Evolutionary conservation across 2,888 invertebrate species (phyloP).

Genomic region (Hirtodrosophila confusa): DNA sequence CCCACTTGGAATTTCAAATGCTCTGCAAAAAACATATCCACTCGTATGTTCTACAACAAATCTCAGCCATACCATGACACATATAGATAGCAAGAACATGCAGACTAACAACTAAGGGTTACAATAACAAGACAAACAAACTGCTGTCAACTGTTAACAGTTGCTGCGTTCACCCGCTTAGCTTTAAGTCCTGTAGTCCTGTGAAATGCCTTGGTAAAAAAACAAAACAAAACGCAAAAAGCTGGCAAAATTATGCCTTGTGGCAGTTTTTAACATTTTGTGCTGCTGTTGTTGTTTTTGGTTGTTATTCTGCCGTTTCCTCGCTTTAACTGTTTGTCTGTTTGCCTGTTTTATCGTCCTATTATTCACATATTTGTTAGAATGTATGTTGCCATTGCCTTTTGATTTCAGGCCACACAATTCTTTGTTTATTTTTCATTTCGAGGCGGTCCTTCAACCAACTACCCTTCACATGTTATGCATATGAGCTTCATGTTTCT

Average conservation of each 20-base stretch:
- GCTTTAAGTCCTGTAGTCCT: conserved; percentile 26
- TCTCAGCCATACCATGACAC: conserved; percentile 33
- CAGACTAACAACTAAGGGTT: conserved; percentile 27
- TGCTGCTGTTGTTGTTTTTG: conserved; percentile 27
- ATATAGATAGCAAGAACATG: conserved; percentile 30
- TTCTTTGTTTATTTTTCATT: conserved; percentile 68
- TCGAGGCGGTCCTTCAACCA: conserved; percentile 33
- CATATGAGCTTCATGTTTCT: conserved; percentile 60
- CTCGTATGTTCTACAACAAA: conserved; percentile 18
- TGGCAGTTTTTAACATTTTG: conserved; percentile 69
- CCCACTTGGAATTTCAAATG: conserved; percentile 35
- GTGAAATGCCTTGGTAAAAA: conserved; percentile 42
- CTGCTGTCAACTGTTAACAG: conserved; percentile 62
- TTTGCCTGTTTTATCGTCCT: conserved; percentile 62
- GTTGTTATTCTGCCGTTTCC: conserved; percentile 20
- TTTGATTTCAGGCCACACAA: conserved; percentile 57
- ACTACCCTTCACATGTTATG: conserved; percentile 47
- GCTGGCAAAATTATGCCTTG: conserved; percentile 63
- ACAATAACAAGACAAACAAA: conserved; percentile 49
- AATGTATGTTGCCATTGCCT: conserved; percentile 62
- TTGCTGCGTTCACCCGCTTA: conserved; percentile 8
- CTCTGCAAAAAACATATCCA: conserved; percentile 3
- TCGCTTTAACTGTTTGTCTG: conserved; percentile 44
- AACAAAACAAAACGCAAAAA: conserved; percentile 43
- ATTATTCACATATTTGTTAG: conserved; percentile 73